Evolutionary conservation across 1,140 invertebrate species (phyloP), one percentile per base, ranked within the genome.

Genomic region (Oryzaephilus surinamensis): DNA sequence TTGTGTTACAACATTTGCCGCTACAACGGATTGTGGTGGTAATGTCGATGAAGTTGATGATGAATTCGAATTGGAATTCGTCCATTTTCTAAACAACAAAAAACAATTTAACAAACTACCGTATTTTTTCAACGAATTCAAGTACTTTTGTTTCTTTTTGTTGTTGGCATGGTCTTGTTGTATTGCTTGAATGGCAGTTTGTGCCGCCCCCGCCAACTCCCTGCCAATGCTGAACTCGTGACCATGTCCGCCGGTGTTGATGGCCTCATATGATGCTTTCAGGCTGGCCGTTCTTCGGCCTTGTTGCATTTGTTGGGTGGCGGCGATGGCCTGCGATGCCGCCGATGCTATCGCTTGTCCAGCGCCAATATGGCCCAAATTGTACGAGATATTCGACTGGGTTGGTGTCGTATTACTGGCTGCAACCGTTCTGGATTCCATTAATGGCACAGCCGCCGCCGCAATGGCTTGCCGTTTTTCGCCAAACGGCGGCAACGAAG

Each of bases 261-360:
- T 84, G 0, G 88, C 89, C 62, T 93, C 88, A 52, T 90, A 91
- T 32, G 90, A 95, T 11, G 93, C 92, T 65, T 97, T 97, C 35
- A 97, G 65, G 56, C 89, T 92, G 2, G 91, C 89, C 0, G 92
- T 95, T 30, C 93, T 71, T 39, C 93, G 71, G 0, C 93, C 93
- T 48, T 95, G 88, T 55, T 91, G 88, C 84, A 96, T 92, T 74
- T 95, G 91, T 54, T 97, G 90, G 10, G 94, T 97, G 3, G 91
- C 91, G 7, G 89, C 90, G 40, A 97, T 97, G 0, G 92, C 92
- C 63, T 97, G 92, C 13, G 90, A 93, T 0, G 92, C 92, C 10
- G 92, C 92, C 1, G 87, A 90, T 1, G 90, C 91, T 40, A 97
- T 92, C 0, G 92, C 86, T 55, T 82, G 93, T 14, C 84, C 84